Evolutionary conservation across 1,140 invertebrate species (phyloP), one percentile per base, ranked within the genome.

Genomic region (Mycetomoellerius zeteki): DNA sequence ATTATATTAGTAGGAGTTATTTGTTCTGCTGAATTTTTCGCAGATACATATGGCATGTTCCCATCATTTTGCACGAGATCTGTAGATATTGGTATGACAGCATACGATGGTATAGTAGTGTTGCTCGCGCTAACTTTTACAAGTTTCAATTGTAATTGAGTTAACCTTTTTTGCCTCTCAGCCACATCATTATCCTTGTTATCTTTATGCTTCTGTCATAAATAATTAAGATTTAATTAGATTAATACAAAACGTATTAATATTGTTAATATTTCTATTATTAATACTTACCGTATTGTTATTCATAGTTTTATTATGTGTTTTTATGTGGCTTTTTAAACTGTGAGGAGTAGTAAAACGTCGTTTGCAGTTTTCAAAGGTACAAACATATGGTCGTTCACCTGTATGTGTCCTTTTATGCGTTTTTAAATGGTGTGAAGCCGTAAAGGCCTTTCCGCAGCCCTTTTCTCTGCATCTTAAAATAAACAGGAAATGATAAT

Each of bases 401-500:
- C 97, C 97, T 52, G 96, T 97, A 75, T 95, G 95, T 21, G 95
- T 95, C 37, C 95, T 92, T 78, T 94, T 96, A 93, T 99, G 98
- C 3, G 98, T 98, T 96, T 99, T 99, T 56, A 99, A 95, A 95
- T 99, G 98, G 96, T 99, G 98, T 64, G 98, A 98, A 21, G 98
- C 98, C 8, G 98, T 98, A 94, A 99, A 99, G 0, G 98, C 97
- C 94, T 99, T 99, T 37, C 97, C 97, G 94, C 98, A 99, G 30
- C 98, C 98, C 90, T 97, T 97, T 93, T 97, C 97, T 71, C 96
- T 94, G 93, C 98, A 99, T 93, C 98, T 98, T 93, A 77, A 93
- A 94, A 90, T 71, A 50, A 80, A 85, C 87, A 7, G 27, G 21
- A 33, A 69, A 14, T 67, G 6, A 60, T 86, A 58, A 72, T 77